Evolutionary conservation across 2,113 vertebrate genomes (phyloP).

Genomic region (Nannobrachium achirus): DNA sequence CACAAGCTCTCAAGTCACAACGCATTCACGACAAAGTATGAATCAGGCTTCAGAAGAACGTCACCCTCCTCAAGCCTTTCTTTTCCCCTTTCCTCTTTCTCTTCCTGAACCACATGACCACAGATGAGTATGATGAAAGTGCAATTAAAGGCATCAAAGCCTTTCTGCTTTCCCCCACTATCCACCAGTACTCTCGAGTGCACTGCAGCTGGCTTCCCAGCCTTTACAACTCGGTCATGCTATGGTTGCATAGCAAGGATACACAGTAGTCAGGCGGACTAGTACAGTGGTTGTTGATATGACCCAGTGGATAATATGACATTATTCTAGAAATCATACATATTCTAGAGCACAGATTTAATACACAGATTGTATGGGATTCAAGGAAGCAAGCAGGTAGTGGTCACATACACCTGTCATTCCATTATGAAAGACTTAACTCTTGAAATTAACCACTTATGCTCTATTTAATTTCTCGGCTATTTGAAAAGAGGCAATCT

Average conservation of each 20-base stretch:
- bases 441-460: too few species aligned
- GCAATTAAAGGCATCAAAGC: slow-evolving; percentile 64
- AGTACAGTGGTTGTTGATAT: slow-evolving; percentile 7
- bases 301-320: slow-evolving; percentile 1
- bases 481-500: too few species aligned
- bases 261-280: not conserved
- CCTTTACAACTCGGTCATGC: slow-evolving; percentile 18
- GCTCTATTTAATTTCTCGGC: too few species aligned
- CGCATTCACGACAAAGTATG: too few species aligned
- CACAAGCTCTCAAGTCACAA: too few species aligned
- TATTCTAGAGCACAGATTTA: not conserved
- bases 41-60: too few species aligned
- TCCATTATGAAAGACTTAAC: too few species aligned
- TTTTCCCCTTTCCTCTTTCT: not conserved
- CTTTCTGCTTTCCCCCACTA: slow-evolving; percentile 32
- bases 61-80: too few species aligned
- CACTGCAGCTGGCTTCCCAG: slow-evolving; percentile 27
- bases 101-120: slow-evolving; percentile 44
- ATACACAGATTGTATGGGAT: not conserved
- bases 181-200: slow-evolving; percentile 22
- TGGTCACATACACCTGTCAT: too few species aligned
- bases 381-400: too few species aligned
- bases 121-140: slow-evolving; percentile 49
- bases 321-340: slow-evolving; percentile 1
- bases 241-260: slow-evolving; percentile 28